A percentile compares a stretch with the other conserved stretches of the same genome.
phyloP scores from a whole-genome alignment of 1,140 invertebrate species.

The Zaprionus ghesquierei region DNA sequence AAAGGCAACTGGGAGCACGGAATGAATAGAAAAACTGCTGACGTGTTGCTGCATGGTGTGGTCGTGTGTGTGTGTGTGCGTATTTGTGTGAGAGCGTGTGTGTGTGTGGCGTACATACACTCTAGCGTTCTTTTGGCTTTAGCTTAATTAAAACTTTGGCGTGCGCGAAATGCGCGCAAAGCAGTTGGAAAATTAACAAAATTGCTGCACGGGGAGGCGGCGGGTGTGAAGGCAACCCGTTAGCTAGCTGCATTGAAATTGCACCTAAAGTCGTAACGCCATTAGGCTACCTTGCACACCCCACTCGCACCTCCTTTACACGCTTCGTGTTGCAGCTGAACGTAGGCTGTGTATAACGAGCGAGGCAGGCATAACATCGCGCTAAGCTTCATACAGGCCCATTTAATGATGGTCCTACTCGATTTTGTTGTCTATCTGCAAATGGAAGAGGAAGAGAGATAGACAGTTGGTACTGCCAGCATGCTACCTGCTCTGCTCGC shows the following conservation, averaged over 20 bases:
- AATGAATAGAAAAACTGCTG: constrained; percentile 47
- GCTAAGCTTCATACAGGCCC: not conserved
- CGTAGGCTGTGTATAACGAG: constrained; percentile 26
- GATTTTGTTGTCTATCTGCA: not conserved
- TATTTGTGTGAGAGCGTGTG: not conserved
- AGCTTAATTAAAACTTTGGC: constrained; percentile 74
- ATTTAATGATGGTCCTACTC: not conserved
- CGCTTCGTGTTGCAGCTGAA: constrained; percentile 37
- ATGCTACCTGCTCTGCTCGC: not conserved
- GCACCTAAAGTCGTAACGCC: constrained; percentile 54
- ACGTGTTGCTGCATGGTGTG: constrained; percentile 14
- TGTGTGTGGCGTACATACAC: not conserved
- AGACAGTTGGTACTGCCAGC: too few relatives aligned
- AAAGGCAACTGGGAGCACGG: constrained; percentile 24
- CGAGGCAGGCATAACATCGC: not conserved
- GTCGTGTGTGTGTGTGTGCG: not conserved
- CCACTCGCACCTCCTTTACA: not conserved
- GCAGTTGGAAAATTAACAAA: constrained; percentile 74
- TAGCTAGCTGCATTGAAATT: constrained; percentile 47
- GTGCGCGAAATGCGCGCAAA: constrained; percentile 62
- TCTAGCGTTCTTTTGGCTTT: constrained; percentile 35
- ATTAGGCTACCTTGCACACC: constrained; percentile 48
- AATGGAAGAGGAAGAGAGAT: not conserved
- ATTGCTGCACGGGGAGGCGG: constrained; percentile 39
- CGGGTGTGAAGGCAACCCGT: not conserved